Conservation (phyloP, 2,888 invertebrate species). For the Poecilus cupreus region DNA sequence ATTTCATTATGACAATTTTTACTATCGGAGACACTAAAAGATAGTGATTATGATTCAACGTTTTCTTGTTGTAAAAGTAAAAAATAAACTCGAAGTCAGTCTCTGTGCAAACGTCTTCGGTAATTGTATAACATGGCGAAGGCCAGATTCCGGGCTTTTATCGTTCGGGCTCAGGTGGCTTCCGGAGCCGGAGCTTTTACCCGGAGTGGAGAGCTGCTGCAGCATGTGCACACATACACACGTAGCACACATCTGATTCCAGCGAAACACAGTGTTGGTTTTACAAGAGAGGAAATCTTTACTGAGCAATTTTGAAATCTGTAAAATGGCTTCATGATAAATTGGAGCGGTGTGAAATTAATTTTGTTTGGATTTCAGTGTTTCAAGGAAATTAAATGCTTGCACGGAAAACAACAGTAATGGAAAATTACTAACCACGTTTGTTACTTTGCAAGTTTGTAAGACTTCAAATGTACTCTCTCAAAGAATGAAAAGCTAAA, state of each 20-base stretch:
- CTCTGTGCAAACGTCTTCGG: slow-evolving; percentile 60
- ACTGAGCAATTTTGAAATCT: slow-evolving; percentile 43
- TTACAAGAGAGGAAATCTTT: slow-evolving; percentile 43
- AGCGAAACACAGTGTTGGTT: background rate
- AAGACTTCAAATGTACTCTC: too few relatives aligned
- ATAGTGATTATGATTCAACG: too few relatives aligned
- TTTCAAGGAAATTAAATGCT: too few relatives aligned
- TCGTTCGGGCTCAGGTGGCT: slow-evolving; percentile 67
- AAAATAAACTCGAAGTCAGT: slow-evolving; percentile 29
- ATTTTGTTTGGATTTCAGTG: background rate
- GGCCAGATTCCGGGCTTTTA: slow-evolving; percentile 69
- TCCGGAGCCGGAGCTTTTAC: slow-evolving; percentile 67
- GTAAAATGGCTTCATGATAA: slow-evolving; percentile 4
- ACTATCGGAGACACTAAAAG: background rate
- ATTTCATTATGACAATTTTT: slow-evolving; percentile 9
- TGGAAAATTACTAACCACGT: too few relatives aligned
- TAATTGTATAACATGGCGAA: slow-evolving; percentile 66
- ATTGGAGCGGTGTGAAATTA: background rate
- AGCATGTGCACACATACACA: slow-evolving; percentile 64
- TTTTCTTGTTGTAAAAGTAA: background rate
- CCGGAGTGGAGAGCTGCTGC: slow-evolving; percentile 65
- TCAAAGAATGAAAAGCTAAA: too few relatives aligned
- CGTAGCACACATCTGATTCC: background rate
- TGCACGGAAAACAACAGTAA: too few relatives aligned
- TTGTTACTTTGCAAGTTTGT: too few relatives aligned